Conservation (phyloP, 2,888 invertebrate species). For the Seira ritae region DNA sequence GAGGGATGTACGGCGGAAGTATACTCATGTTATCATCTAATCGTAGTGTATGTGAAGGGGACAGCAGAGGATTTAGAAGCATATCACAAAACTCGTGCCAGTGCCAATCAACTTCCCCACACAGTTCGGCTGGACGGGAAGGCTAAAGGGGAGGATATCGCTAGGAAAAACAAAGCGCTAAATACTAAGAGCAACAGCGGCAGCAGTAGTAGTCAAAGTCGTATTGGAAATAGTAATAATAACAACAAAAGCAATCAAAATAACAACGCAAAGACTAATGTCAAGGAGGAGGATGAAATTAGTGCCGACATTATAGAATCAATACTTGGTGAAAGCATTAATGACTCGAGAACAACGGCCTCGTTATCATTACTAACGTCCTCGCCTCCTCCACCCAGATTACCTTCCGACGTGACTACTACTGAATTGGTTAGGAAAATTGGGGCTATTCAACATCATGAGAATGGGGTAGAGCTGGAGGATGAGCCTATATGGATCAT, state of each 20-base stretch:
- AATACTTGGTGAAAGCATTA: slow-evolving; percentile 46
- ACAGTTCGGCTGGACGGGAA: slow-evolving; percentile 30
- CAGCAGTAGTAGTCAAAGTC: background rate
- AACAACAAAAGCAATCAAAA: background rate
- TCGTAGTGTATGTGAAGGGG: slow-evolving; percentile 72
- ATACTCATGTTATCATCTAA: slow-evolving; percentile 74
- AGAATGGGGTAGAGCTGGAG: slow-evolving; percentile 3
- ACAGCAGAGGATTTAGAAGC: slow-evolving; percentile 56
- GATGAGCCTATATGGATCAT: slow-evolving; percentile 52
- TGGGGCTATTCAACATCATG: slow-evolving; percentile 31
- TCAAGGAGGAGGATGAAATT: slow-evolving; percentile 42
- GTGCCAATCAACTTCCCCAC: slow-evolving; percentile 44
- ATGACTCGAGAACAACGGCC: slow-evolving; percentile 28
- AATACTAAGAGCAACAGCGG: background rate
- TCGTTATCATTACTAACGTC: slow-evolving; percentile 53
- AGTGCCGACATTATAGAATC: slow-evolving; percentile 57
- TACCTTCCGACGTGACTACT: background rate
- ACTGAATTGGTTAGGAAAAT: slow-evolving; percentile 10
- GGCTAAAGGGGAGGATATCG: background rate
- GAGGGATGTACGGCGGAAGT: slow-evolving; percentile 74
- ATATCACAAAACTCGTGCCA: slow-evolving; percentile 52
- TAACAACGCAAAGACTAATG: background rate
- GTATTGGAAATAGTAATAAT: background rate
- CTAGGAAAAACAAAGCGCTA: background rate
- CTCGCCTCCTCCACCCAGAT: slow-evolving; percentile 67